Base-by-base conservation (phyloP, 2,113 vertebrate genomes). In the Fulica atra region DNA sequence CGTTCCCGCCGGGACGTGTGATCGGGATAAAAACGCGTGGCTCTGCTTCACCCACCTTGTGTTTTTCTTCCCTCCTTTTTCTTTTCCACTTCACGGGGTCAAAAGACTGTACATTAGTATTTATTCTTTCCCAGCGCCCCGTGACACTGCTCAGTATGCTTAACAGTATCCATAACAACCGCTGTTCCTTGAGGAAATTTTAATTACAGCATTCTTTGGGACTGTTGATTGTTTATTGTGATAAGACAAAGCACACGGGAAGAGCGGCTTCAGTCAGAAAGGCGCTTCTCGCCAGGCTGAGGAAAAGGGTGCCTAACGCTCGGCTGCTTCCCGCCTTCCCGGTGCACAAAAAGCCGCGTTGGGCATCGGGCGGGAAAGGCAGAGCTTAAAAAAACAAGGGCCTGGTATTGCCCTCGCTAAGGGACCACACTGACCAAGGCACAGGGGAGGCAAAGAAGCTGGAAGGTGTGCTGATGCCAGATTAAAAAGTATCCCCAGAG, bases 171-270 rank as follows among this genome's bases (percentile, higher is more conserved):
- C 84, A 64, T 91, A 97, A 97, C 84, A 95, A 96, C 69, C 57
- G n/a, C 18, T 54, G 5, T 60, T 95, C 77, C 88, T 88, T 23
- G 69, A 88, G 93, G 72, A 95, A 96, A 94, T 80, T 93, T 97
- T 97, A 97, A 97, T 96, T 96, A 57, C 70, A 89, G 48, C 38
- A 24, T 95, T 93, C 82, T 94, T 95, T 53, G 70, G 64, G 86
- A 81, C 92, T 78, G 79, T 46, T 96, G 95, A 79, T 91, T 76
- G 79, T 89, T 97, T 96, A 92, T 86, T 95, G 82, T 91, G 91
- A 96, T 89, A 96, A 81, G 90, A 95, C 69, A 66, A 96, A 97
- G 92, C 96, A 79, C 71, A 54, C 3, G 29, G 78, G 77, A 83
- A 79, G 79, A 81, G 66, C 88, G 72, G 89, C 81, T 85, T 82